Percentiles rank a stretch among this genome's conserved stretches.
Evolutionary conservation across 30 jellyfish, hydroid and myxozoan species (phyloP).

Genomic region (Pseudorhiza aurosa): DNA sequence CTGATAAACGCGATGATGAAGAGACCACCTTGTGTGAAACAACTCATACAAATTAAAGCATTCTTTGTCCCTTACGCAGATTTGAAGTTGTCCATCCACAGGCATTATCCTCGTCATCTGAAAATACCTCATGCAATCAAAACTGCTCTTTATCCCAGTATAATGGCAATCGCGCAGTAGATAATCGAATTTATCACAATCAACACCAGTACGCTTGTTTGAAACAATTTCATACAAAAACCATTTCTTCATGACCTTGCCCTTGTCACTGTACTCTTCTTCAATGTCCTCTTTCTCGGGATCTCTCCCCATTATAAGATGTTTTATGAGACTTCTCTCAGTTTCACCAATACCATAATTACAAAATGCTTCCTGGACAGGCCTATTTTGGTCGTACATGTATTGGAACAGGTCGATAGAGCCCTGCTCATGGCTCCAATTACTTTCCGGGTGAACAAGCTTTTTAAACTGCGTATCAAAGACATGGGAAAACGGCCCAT

Average conservation of each 20-base stretch:
- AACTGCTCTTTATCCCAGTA: slow-evolving; percentile 62
- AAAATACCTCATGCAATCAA: slow-evolving; percentile 72
- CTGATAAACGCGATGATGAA: slow-evolving; percentile 79
- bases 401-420: slow-evolving; percentile 86
- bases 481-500: slow-evolving; percentile 91
- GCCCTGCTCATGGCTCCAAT: slow-evolving; percentile 88
- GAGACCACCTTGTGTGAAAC: slow-evolving; percentile 85
- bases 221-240: slow-evolving; percentile 77
- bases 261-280: slow-evolving; percentile 32
- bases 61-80: slow-evolving; percentile 76
- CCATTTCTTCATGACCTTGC: slow-evolving; percentile 44
- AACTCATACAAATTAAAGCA: slow-evolving; percentile 67
- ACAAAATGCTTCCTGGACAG: slow-evolving; percentile 34
- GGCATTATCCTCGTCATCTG: slow-evolving; percentile 53
- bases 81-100: slow-evolving; percentile 70
- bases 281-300: slow-evolving; percentile 52
- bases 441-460: slow-evolving; percentile 29
- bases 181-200: slow-evolving; percentile 84
- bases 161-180: slow-evolving; percentile 75
- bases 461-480: slow-evolving; percentile 63
- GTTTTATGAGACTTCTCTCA: slow-evolving; percentile 69
- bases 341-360: slow-evolving; percentile 34
- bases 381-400: slow-evolving; percentile 56
- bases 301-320: slow-evolving; percentile 69
- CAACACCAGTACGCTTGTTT: slow-evolving; percentile 78